Evolutionary conservation across 2,797 vertebrate species (phyloP), one percentile per base, ranked within the genome.

Genomic region (Galago senegalensis): DNA sequence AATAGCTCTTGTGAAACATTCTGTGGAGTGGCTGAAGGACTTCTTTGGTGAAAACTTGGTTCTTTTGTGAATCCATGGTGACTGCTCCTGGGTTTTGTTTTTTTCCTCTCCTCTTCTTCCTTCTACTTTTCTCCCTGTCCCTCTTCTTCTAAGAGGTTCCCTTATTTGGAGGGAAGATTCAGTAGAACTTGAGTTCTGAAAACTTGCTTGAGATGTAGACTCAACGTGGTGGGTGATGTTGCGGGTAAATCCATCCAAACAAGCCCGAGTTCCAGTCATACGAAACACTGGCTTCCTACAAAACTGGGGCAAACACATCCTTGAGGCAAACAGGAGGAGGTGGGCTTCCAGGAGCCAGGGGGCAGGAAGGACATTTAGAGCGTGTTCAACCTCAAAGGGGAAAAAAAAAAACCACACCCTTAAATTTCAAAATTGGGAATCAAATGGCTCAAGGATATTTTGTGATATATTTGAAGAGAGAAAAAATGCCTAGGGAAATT

Each of bases 1-100:
- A 80, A 90, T 61, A 69, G 88, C 61, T 87, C 95, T 97, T 94
- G 91, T 63, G 96, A 96, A 94, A 97, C 72, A 46, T 31, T 65
- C 60, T 40, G 67, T n/a, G 27, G 87, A 86, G 87, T 58, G 77
- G 27, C 80, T 23, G 65, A 61, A 79, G 40, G 60, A 75, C 70
- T 96, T 80, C 90, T 76, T 75, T 87, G 84, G 69, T 79, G n/a
- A 34, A n/a, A 29, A 96, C 60, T 65, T 56, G 17, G 13, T 79
- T 95, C 77, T 65, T 69, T 83, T 91, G 70, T 61, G 56, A 76
- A n/a, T 88, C 76, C 29, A 5, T 10, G 16, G 18, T n/a, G 80
- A 61, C 73, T 46, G 9, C 31, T 65, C 21, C 49, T 56, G 2
- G 29, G 65, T 43, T 81, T 69, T 16, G 7, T 18, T 61, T 70